Conservation (phyloP, 2,797 vertebrate species). For the Mionectes olivaceus region DNA sequence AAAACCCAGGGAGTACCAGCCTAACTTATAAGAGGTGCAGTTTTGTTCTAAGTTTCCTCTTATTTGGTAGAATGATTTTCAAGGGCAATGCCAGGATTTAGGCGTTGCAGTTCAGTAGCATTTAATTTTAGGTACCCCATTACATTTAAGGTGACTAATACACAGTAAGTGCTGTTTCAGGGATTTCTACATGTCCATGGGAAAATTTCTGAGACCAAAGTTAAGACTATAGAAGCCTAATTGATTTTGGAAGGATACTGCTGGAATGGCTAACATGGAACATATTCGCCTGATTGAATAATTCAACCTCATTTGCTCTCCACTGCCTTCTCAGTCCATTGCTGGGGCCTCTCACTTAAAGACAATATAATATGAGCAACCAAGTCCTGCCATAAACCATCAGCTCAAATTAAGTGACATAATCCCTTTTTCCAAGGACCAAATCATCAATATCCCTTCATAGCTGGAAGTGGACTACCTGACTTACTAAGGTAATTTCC, state of each 20-base stretch:
- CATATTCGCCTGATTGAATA: neutral
- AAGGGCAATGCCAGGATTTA: neutral
- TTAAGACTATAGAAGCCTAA: neutral
- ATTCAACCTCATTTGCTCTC: neutral
- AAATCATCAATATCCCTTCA: neutral
- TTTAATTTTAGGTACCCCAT: neutral
- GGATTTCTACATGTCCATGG: neutral
- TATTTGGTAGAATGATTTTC: neutral
- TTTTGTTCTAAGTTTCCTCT: neutral
- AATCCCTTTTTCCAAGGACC: neutral
- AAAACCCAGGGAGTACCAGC: neutral
- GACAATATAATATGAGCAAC: neutral
- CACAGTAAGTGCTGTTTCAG: neutral
- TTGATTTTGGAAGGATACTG: neutral
- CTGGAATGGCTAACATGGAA: neutral
- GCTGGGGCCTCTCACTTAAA: neutral
- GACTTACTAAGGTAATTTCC: neutral
- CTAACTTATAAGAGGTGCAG: neutral
- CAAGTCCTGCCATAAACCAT: neutral
- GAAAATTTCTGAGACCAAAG: neutral
- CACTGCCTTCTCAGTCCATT: neutral
- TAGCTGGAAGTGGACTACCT: neutral
- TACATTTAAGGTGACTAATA: neutral
- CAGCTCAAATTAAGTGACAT: neutral
- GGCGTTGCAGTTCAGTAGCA: neutral